Conservation (phyloP, 2,797 vertebrate genomes). For the Uromys caudimaculatus region DNA sequence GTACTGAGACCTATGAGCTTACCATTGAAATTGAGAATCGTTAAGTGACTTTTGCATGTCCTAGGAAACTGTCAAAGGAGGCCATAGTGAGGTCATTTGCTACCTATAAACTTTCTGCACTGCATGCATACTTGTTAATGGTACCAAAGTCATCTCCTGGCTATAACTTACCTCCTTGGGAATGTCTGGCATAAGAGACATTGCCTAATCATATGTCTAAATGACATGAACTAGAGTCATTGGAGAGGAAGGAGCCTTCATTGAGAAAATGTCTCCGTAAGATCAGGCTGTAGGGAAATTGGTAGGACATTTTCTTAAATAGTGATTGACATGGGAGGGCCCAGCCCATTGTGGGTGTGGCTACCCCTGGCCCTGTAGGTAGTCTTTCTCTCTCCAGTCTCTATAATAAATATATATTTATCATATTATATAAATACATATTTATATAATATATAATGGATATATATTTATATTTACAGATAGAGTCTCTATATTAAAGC, state of each 20-base stretch:
- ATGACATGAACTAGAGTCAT: background rate
- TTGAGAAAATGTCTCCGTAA: background rate
- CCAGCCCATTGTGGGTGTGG: background rate
- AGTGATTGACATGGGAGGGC: background rate
- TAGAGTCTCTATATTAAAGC: background rate
- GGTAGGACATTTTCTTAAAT: too few relatives aligned
- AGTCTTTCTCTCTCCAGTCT: background rate
- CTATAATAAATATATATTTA: too few relatives aligned
- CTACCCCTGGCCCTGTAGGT: background rate
- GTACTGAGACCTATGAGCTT: conserved; percentile 19
- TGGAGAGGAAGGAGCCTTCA: background rate
- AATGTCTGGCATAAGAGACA: background rate
- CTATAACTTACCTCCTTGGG: background rate
- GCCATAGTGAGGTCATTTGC: background rate
- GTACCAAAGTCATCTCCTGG: background rate
- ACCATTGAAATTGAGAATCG: conserved; percentile 35
- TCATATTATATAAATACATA: too few relatives aligned
- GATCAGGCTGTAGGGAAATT: background rate
- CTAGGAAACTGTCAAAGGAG: background rate
- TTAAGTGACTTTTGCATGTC: background rate
- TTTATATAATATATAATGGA: too few relatives aligned
- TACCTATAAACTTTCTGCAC: background rate
- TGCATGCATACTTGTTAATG: conserved; percentile 1
- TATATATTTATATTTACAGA: too few relatives aligned
- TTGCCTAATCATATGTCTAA: background rate